Base-by-base conservation (phyloP, 2,113 vertebrate species). In the Melierax canorus region DNA sequence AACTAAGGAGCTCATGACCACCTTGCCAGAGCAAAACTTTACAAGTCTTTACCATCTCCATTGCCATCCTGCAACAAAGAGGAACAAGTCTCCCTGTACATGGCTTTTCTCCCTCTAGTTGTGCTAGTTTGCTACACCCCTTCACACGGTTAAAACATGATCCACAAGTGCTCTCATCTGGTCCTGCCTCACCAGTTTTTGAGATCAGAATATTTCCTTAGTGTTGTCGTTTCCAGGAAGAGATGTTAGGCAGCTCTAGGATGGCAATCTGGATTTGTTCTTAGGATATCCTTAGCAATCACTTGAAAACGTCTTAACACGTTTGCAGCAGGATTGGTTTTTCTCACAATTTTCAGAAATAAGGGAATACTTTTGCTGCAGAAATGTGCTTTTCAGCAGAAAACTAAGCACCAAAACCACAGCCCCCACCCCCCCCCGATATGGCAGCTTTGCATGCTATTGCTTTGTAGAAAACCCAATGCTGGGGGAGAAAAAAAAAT, bases 351-450 rank as follows among this genome's bases (percentile, higher is more conserved):
- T 78, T 68, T 72, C 53, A 73, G 64, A 89, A 77, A 53, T 12
- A 2, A 7, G 68, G 17, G 36, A 88, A 43, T 58, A 58, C 6
- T 78, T 73, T 53, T 55, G 27, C n/a, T 58, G 30, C 38, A 50
- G 58, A 22, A 76, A 67, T 3, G 11, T 16, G 24, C 5, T 64
- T 74, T 79, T 79, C n/a, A 63, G 34, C 30, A 88, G 67, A 73
- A 73, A 89, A 21, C 12, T 17, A 63, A 67, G 64, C 38, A 77
- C 4, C 7, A 60, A 66, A 64, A 73, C 5, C 27, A 58, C 13
- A 30, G 38, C 48, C 6, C 11, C n/a, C n/a, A n/a, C n/a, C 5
- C 0, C 6, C 1, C 13, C 17, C 27, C 30, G 16, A 30, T 2
- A 2, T 27, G 11, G 29, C 41, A 88, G 34, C 21, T 85, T 85